Evolutionary conservation across 2,113 vertebrate genomes (phyloP), one percentile per base, ranked within the genome.

Genomic region (Gobio gobio): DNA sequence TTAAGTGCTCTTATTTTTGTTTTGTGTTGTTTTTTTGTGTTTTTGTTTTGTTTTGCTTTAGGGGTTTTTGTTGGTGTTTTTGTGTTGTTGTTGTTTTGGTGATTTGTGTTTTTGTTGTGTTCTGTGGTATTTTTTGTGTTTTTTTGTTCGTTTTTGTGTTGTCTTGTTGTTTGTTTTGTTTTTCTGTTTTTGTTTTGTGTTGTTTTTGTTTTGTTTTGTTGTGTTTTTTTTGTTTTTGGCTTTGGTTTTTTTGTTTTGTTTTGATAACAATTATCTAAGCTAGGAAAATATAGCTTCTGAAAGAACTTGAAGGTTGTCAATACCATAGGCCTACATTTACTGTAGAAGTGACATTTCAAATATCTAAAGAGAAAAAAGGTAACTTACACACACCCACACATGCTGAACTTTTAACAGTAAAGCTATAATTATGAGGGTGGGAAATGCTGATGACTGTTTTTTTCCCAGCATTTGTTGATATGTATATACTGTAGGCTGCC

Each of bases 401-500:
- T 9, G 4, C 7, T 84, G 20, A 75, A 18, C 43, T 14, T 72
- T 70, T 74, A 61, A 10, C 3, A 13, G 47, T 24, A 18, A 13
- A 73, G 18, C 26, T 73, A 49, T 80, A 47, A 81, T 80, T 81
- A 76, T 58, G n/a, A 63, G 26, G 58, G 33, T 43, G n/a, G 66
- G n/a, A n/a, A 64, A 14, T 20, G 36, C 54, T 73, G 63, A 87
- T 83, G 51, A 26, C 45, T 83, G 56, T 79, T 43, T 49, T 78
- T 56, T 40, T 29, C 26, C 33, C 29, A 56, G 81, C 54, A 78
- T 78, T 84, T 66, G 84, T 79, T 72, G 70, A 81, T 66, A 59
- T 87, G 72, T 82, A 63, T 76, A 51, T 87, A 40, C 40, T 40
- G 40, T 40, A 79, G 87, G 85, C 76, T 85, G 66, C 75, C 29